phyloP scores from a whole-genome alignment of 2,888 invertebrate genomes.

The Unio delphinus region DNA sequence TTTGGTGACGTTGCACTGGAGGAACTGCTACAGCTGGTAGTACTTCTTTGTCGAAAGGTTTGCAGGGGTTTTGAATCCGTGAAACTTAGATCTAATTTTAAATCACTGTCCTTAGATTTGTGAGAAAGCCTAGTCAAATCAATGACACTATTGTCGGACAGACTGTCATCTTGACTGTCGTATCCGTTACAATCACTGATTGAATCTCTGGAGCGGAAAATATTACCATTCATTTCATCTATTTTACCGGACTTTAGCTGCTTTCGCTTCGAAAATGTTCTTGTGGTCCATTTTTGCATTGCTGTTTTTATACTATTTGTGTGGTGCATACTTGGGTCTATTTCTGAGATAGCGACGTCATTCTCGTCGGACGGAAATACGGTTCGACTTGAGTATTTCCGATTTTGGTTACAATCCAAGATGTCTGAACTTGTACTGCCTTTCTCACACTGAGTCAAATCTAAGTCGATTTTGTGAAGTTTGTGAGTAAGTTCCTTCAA shows the following conservation, averaged over 20 bases:
- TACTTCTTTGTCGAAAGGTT: conserved; percentile 9
- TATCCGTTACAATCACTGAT: conserved; percentile 9
- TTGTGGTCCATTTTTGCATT: conserved; percentile 53
- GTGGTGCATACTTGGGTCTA: conserved; percentile 2
- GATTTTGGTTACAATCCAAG: conserved; percentile 41
- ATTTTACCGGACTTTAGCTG: no score
- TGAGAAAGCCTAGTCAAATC: conserved; percentile 24
- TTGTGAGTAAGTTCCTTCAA: conserved; percentile 42
- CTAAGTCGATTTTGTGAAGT: conserved; percentile 47
- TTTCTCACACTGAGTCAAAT: conserved; percentile 31
- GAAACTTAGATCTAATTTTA: no score
- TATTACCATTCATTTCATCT: no score
- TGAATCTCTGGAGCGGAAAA: no score
- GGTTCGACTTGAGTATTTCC: conserved; percentile 11
- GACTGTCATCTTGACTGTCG: conserved; percentile 15
- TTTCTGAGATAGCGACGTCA: conserved; percentile 4
- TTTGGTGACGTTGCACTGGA: conserved; percentile 32
- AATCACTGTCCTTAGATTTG: no score
- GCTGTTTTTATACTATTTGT: conserved; percentile 43
- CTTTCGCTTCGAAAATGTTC: conserved; percentile 40
- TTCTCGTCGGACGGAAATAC: conserved; percentile 3
- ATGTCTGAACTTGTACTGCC: conserved; percentile 20
- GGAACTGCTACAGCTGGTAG: conserved; percentile 19
- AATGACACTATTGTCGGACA: conserved; percentile 29
- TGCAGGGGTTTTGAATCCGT: no score